Base-by-base conservation (phyloP, 2,888 invertebrate genomes). In the Amiota mariae region DNA sequence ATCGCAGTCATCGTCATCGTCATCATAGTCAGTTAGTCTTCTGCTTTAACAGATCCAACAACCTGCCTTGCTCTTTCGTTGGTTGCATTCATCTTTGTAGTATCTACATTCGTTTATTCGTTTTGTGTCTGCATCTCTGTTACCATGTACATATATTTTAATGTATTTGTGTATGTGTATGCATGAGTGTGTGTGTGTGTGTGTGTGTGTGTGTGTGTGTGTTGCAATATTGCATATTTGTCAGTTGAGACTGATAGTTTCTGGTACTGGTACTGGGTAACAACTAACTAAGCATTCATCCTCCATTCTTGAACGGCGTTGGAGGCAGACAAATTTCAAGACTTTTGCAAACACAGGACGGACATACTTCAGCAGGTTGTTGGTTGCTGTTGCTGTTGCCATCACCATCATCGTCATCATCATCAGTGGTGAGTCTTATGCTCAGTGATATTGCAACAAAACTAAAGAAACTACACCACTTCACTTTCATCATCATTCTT, bases 211-310 rank as follows among this genome's bases (percentile, higher is more conserved):
- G 57, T 54, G 71, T 57, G 24, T 46, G 47, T 74, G 71, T 73
- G 59, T 77, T 61, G 68, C 71, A 61, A 71, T 74, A 68, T 71
- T 74, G 77, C 76, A 85, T 82, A 87, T 88, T 87, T 87, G 85
- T 87, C 88, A 87, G 87, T 80, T 81, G 80, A 82, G 85, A 84
- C 87, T 87, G 82, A 86, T 88, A 87, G 86, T 82, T 80, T 80
- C 11, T 20, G 18, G 59, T 20, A 18, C 59, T 59, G 59, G 59
- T 78, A 84, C 81, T 79, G 85, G 85, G 82, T 74, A 77, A 66
- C 48, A 73, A 72, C 36, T 61, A 61, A 36, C 36, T 36, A 36
- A 36, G 36, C 36, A 51, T n/a, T 51, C 54, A 12, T 51, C 54
- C 54, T 51, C 54, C 54, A 51, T 51, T 51, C 13, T 51, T 51